phyloP scores from a whole-genome alignment of 2,113 vertebrate genomes.

The Oryzias melastigma region DNA sequence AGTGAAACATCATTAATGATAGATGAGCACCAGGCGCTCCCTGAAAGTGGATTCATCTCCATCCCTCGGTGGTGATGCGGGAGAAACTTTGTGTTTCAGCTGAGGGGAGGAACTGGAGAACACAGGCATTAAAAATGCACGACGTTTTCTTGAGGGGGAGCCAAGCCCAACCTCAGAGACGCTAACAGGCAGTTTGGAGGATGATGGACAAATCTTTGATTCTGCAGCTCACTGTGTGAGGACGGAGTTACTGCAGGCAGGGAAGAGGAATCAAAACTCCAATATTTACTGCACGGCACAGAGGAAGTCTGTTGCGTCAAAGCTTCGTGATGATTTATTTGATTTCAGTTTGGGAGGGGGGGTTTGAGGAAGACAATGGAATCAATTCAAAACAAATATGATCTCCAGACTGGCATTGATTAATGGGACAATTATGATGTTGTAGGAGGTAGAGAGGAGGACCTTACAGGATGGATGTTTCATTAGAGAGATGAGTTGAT shows the following conservation, averaged over 20 bases:
- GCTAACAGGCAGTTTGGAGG: constrained; percentile 13
- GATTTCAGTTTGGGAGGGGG: constrained; percentile 8
- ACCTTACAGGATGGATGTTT: constrained; percentile 7
- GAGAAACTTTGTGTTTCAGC: constrained; percentile 39
- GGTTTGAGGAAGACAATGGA: constrained; percentile 9
- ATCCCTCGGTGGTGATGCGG: constrained; percentile 6
- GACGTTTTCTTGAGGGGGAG: constrained; percentile 33
- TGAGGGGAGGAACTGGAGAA: constrained; percentile 26
- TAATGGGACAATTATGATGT: constrained; percentile 21
- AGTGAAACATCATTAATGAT: constrained; percentile 51
- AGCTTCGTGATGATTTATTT: constrained; percentile 22
- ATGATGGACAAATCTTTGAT: constrained; percentile 51
- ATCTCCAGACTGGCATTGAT: constrained; percentile 25
- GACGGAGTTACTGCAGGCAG: not conserved
- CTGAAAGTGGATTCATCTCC: constrained; percentile 35
- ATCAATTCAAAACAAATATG: constrained; percentile 25
- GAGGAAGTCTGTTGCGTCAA: constrained; percentile 6
- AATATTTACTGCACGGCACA: not conserved
- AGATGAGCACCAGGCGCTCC: constrained; percentile 51
- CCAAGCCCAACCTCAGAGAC: constrained; percentile 24
- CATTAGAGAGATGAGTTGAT: constrained; percentile 27
- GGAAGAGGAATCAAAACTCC: constrained; percentile 1
- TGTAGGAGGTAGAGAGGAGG: constrained; percentile 6
- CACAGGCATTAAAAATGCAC: constrained; percentile 64
- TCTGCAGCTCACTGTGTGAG: constrained; percentile 4